Conservation (phyloP, 2,888 invertebrate genomes). For the Chydorus sphaericus region DNA sequence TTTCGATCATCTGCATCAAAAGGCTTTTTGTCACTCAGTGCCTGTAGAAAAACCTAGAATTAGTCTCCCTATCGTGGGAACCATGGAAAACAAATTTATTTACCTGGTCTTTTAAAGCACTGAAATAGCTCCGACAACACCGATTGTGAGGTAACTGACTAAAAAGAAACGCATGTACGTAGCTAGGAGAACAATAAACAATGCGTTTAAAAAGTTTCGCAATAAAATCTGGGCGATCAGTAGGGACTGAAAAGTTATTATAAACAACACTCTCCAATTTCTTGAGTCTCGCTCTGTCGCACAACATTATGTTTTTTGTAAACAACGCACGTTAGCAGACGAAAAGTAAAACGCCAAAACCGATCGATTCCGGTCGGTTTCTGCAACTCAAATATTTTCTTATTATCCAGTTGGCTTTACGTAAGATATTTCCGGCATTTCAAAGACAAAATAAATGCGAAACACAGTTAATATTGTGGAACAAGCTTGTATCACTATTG, state of each 20-base stretch:
- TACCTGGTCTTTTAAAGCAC: slow-evolving; percentile 37
- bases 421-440: not conserved
- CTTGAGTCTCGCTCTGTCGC: too few species aligned
- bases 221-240: not conserved
- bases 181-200: too few species aligned
- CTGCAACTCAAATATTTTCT: not conserved
- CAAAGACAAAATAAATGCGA: too few species aligned
- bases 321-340: not conserved
- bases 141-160: slow-evolving; percentile 18
- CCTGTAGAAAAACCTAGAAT: slow-evolving; percentile 30
- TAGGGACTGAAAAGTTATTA: too few species aligned
- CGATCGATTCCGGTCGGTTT: not conserved
- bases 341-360: too few species aligned
- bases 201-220: not conserved
- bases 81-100: not conserved
- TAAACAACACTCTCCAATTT: too few species aligned
- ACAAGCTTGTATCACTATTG: too few species aligned
- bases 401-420: too few species aligned
- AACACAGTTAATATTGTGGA: too few species aligned
- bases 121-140: slow-evolving; percentile 42
- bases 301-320: not conserved
- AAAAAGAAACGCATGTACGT: not conserved
- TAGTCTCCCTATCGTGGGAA: too few species aligned
- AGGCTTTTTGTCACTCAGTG: slow-evolving; percentile 63
- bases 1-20: slow-evolving; percentile 65